phyloP scores from a whole-genome alignment of 2,113 vertebrate species.

The Parus major region DNA sequence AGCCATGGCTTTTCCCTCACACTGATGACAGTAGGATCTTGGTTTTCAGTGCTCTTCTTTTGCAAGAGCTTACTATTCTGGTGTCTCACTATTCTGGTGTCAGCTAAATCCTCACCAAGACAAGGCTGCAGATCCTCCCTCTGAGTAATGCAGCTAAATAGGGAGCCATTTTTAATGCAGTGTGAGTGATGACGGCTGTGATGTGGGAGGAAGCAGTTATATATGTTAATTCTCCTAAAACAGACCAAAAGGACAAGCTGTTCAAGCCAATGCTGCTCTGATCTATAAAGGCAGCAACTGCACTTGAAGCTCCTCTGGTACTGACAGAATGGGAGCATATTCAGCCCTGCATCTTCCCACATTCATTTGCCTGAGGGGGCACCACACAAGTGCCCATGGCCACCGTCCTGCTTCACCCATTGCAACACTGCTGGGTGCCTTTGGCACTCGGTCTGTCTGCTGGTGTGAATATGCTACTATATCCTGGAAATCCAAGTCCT shows the following conservation, averaged over 20 bases:
- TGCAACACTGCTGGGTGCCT: not conserved
- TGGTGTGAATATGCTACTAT: not conserved
- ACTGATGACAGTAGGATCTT: not conserved
- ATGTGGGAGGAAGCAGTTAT: constrained; percentile 30
- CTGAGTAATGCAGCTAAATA: constrained; percentile 13
- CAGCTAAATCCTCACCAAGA: not conserved
- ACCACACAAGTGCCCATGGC: rapidly evolving
- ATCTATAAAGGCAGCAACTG: constrained; percentile 66
- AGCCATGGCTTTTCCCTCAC: not conserved
- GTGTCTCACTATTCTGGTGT: not conserved
- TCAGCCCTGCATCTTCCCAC: not conserved
- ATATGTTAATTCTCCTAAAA: constrained; percentile 59
- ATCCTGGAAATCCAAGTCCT: not conserved
- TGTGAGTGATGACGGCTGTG: not conserved
- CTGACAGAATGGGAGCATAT: constrained; percentile 8
- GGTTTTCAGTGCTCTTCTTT: not conserved
- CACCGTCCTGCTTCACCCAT: not conserved
- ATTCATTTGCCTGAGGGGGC: constrained; percentile 15
- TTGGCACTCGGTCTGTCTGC: not conserved
- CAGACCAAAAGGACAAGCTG: constrained; percentile 61
- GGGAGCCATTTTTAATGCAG: not conserved
- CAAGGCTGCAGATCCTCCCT: not conserved
- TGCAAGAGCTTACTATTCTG: not conserved
- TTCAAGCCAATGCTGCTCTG: constrained; percentile 59
- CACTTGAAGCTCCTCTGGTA: constrained; percentile 34